Percentiles rank a stretch among this genome's conserved stretches.
phyloP scores from a whole-genome alignment of 2,113 vertebrate genomes.

The Chunga burmeisteri region DNA sequence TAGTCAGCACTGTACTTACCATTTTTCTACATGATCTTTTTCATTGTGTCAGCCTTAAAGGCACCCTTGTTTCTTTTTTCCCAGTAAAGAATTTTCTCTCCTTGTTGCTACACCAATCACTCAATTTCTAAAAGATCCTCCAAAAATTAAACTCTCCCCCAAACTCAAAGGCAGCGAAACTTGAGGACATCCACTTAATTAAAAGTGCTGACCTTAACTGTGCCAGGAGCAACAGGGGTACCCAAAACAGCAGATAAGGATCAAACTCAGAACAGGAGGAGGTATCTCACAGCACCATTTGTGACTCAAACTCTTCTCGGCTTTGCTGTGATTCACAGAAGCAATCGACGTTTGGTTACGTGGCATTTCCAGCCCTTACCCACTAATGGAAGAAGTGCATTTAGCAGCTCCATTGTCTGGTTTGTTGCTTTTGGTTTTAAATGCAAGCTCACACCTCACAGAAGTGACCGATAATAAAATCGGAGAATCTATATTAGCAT shows the following conservation, averaged over 20 bases:
- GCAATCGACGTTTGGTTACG: accelerated
- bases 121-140: not conserved
- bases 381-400: not conserved
- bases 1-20: not conserved
- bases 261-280: not conserved
- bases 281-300: not conserved
- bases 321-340: not conserved
- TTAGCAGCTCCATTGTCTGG: not conserved
- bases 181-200: not conserved
- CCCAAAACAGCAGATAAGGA: not conserved
- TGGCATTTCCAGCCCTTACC: not conserved
- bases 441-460: not conserved
- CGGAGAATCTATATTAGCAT: not conserved
- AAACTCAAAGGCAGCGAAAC: not conserved
- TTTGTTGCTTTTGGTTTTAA: not conserved
- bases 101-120: not conserved
- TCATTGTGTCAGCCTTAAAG: not conserved
- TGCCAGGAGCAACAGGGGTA: not conserved
- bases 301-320: not conserved
- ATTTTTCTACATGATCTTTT: not conserved
- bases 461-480: not conserved
- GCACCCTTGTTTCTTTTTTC: not conserved
- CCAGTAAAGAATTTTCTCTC: not conserved
- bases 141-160: not conserved
- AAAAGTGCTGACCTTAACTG: not conserved